phyloP scores from a whole-genome alignment of 2,888 invertebrate species.

The Lissonota sp. region DNA sequence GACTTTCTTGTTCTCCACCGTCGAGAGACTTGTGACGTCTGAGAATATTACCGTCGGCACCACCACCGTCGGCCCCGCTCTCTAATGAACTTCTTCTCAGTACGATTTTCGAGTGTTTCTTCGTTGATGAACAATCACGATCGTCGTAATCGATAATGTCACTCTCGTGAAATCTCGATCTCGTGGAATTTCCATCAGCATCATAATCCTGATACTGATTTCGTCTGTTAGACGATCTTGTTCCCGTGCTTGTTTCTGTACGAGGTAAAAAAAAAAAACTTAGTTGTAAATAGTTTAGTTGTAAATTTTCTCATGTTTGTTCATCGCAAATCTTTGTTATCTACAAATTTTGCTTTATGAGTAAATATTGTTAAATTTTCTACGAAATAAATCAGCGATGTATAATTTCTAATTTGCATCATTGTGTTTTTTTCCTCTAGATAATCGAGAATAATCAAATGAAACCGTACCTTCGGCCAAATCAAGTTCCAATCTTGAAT shows the following conservation, averaged over 20 bases:
- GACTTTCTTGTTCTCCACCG: slow-evolving; percentile 85
- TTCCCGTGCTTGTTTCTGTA: slow-evolving; percentile 8
- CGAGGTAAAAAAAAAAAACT: not conserved
- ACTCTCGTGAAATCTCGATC: slow-evolving; percentile 52
- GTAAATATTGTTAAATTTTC: no score
- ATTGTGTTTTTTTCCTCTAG: no score
- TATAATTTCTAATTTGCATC: no score
- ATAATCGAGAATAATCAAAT: not conserved
- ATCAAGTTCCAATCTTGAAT: slow-evolving; percentile 54
- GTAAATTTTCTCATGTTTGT: not conserved
- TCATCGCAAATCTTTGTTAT: no score
- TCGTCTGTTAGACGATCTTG: slow-evolving; percentile 19
- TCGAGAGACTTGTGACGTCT: slow-evolving; percentile 86
- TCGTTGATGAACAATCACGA: slow-evolving; percentile 67
- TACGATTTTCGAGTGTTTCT: slow-evolving; percentile 74
- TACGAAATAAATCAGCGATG: no score
- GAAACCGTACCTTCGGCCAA: slow-evolving; percentile 32
- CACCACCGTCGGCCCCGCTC: slow-evolving; percentile 79
- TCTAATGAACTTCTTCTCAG: slow-evolving; percentile 81
- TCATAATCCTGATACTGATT: slow-evolving; percentile 70
- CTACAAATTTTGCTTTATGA: no score
- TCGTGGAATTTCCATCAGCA: slow-evolving; percentile 34
- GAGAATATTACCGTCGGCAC: slow-evolving; percentile 81
- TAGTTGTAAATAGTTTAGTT: not conserved
- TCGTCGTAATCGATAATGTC: slow-evolving; percentile 60